phyloP scores from a whole-genome alignment of 2,888 invertebrate species.

The Cheiracanthium punctorium region DNA sequence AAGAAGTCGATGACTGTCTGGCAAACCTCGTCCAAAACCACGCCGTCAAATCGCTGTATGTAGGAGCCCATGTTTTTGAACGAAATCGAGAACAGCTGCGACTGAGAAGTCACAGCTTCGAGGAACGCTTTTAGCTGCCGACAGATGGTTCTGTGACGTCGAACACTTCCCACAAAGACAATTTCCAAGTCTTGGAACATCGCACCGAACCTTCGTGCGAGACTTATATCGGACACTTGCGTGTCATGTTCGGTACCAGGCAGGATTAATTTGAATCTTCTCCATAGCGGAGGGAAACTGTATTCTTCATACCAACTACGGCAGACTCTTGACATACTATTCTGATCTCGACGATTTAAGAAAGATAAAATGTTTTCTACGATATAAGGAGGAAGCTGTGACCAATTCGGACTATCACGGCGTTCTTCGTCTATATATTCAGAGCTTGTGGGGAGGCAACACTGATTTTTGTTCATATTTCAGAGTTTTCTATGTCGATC shows the following conservation, averaged over 20 bases:
- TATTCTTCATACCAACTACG: neutral
- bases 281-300: neutral
- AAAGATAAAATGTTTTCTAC: neutral
- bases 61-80: neutral
- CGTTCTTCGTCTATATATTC: too few species aligned
- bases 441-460: too few species aligned
- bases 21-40: neutral
- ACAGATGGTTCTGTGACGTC: neutral
- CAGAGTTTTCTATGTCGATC: too few species aligned
- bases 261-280: neutral
- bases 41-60: neutral
- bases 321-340: neutral
- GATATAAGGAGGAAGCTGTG: too few species aligned
- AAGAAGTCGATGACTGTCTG: neutral
- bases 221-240: neutral
- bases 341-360: neutral
- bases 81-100: neutral
- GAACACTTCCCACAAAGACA: neutral
- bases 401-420: too few species aligned
- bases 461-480: too few species aligned
- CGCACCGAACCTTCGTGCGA: neutral
- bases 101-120: neutral
- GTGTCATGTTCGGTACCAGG: neutral
- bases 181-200: neutral
- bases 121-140: neutral